Base-by-base conservation (phyloP, 2,888 invertebrate species). In the Eurytoma californica region DNA sequence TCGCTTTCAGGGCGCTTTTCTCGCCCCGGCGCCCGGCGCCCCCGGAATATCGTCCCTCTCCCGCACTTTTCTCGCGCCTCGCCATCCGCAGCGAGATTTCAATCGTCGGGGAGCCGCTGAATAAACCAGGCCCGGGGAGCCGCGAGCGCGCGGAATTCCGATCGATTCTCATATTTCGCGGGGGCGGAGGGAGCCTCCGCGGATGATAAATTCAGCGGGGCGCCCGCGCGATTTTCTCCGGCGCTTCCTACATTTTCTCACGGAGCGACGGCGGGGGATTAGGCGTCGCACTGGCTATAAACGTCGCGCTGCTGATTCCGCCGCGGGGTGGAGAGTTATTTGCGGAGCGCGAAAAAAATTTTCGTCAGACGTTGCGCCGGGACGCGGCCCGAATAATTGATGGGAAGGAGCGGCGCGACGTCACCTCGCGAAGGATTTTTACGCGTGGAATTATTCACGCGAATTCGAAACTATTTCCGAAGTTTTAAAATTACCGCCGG, bases 111-210 rank as follows among this genome's bases (percentile, higher is more conserved):
- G 39, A 13, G 28, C 39, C 76, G 24, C 66, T 77, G 77, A 77
- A 77, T 72, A 77, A 77, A 77, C 72, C 51, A 66, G 39, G 39
- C 39, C 39, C 49, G 55, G 9, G 47, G 12, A 49, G 28, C 13
- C 47, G 24, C 24, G 24, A 39, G 24, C 30, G 49, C 55, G 13
- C 28, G 18, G 47, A 57, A 65, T 57, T 53, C 20, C 69, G 72
- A 77, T 72, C 67, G 72, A 77, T 77, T 77, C 63, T 66, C 72
- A 77, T 72, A 77, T 72, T 72, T 65, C 18, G 30, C 49, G 30
- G 18, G 51, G 24, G 30, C 20, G 51, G 39, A 9, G 9, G 9
- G 39, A 9, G 39, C 39, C 39, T 39, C 1, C 39, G 39, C 9
- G 53, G 39, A 76, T 76, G 76, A 76, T 75, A 75, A 63, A 76